Base-by-base conservation (phyloP, 1,140 invertebrate species). In the Heliconius himera region DNA sequence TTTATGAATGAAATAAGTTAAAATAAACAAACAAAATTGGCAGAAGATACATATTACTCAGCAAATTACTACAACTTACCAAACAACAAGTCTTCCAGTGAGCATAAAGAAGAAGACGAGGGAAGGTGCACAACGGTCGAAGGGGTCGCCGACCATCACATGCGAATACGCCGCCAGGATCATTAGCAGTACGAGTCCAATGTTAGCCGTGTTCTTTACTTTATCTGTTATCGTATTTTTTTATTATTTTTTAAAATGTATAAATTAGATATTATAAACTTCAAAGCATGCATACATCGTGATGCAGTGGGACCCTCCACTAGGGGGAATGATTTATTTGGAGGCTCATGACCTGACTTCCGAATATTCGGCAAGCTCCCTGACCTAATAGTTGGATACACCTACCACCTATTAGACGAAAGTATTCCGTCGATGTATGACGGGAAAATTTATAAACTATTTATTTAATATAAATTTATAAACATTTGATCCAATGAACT, bases 31-130 rank as follows among this genome's bases (percentile, higher is more conserved):
- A 54, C 20, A n/a, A 54, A 18, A 54, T 20, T 20, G 20, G 8
- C 20, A 54, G 8, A 54, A n/a, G 8, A 54, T n/a, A 54, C 18
- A 6, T 20, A 8, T n/a, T 20, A 22, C 11, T 33, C 26, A 33
- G 26, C 5, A 20, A 70, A 70, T 38, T 11, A 22, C 20, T n/a
- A 54, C 3, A 51, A 54, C 82, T 93, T 93, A 96, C 95, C 95
- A 96, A 33, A 96, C 96, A 20, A 99, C 97, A 66, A 99, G 95
- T 81, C 99, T 96, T 84, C 99, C 99, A 71, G 96, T 97, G n/a
- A 99, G 95, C 97, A 99, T 98, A 86, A 99, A 98, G 87, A 98
- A 97, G 93, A 99, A 99, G 20, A 99, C 98, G 85, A 99, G 94
- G 60, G 98, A 97, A 8, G 98, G 98, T 75, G 98, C 98, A 78